Evolutionary conservation across 2,797 vertebrate species (phyloP).

Genomic region (Dendrocincla tyrannina): DNA sequence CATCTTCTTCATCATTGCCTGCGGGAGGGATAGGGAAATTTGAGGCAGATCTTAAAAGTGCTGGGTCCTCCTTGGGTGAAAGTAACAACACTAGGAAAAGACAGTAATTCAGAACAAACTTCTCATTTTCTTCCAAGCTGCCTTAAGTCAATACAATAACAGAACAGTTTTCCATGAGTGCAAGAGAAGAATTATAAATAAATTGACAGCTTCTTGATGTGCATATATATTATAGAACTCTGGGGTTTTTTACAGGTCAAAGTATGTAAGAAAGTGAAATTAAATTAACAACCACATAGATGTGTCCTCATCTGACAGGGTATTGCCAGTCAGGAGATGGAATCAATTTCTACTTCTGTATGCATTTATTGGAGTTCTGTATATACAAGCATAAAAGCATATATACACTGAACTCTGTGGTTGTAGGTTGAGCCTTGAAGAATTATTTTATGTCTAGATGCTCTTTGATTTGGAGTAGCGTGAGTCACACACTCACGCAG

Average conservation of each 20-base stretch:
- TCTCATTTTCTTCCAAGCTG: not conserved
- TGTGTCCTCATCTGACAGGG: not conserved
- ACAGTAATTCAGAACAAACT: not conserved
- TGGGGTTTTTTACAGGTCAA: not conserved
- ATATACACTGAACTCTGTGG: not conserved
- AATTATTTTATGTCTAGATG: not conserved
- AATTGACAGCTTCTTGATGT: not conserved
- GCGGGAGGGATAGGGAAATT: not conserved
- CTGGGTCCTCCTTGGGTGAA: not conserved
- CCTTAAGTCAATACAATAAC: not conserved
- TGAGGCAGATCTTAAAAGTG: not conserved
- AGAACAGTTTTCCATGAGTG: not conserved
- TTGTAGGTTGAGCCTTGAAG: not conserved
- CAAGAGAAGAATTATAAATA: not conserved
- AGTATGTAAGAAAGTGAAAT: not conserved
- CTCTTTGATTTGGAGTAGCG: not conserved
- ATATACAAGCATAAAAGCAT: not conserved
- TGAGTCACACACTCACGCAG: not conserved
- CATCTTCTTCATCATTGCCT: not conserved
- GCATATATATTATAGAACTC: not conserved
- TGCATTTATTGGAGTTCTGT: not conserved
- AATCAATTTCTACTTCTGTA: not conserved
- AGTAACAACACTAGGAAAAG: not conserved
- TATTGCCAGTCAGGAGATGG: not conserved
- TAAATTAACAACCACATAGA: not conserved